These are phyloP conservation scores for Chlorospingus semifuscus DNA, from an alignment of 2,797 vertebrate genomes.

Conservation along the genomic window DNA sequence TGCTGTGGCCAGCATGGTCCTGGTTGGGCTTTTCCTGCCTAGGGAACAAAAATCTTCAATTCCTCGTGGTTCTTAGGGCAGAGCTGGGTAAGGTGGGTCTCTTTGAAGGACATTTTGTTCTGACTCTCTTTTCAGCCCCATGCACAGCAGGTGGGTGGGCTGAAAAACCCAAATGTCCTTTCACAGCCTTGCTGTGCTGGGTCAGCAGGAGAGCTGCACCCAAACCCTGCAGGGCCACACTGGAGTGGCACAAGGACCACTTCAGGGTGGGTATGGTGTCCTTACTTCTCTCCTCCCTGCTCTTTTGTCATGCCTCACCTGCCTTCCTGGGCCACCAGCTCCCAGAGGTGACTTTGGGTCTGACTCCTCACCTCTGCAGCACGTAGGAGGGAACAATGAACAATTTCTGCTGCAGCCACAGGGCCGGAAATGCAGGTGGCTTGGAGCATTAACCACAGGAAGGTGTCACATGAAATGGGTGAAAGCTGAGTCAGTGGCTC, in stretches of 20 bases:
- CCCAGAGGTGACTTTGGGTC: not conserved
- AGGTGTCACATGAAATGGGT: not conserved
- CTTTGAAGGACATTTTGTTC: not conserved
- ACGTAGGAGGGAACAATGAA: accelerated
- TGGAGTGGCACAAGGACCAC: no score
- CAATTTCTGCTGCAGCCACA: not conserved
- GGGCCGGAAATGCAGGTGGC: slow-evolving; percentile 3
- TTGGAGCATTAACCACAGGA: not conserved
- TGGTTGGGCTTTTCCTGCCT: not conserved
- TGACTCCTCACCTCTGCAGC: not conserved
- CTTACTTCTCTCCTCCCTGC: accelerated
- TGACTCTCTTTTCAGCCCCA: not conserved
- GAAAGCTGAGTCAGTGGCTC: not conserved
- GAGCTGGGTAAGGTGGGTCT: not conserved
- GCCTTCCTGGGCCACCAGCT: not conserved
- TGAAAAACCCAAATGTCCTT: not conserved
- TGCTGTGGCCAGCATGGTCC: not conserved
- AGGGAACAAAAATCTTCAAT: not conserved
- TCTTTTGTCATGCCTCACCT: not conserved
- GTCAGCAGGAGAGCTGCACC: not conserved
- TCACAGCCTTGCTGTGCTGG: not conserved
- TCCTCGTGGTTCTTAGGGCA: not conserved
- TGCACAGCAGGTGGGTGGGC: not conserved
- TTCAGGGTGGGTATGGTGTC: not conserved
- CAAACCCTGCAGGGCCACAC: not conserved